Conservation (phyloP, 2,113 vertebrate genomes). For the Nerophis lumbriciformis region DNA sequence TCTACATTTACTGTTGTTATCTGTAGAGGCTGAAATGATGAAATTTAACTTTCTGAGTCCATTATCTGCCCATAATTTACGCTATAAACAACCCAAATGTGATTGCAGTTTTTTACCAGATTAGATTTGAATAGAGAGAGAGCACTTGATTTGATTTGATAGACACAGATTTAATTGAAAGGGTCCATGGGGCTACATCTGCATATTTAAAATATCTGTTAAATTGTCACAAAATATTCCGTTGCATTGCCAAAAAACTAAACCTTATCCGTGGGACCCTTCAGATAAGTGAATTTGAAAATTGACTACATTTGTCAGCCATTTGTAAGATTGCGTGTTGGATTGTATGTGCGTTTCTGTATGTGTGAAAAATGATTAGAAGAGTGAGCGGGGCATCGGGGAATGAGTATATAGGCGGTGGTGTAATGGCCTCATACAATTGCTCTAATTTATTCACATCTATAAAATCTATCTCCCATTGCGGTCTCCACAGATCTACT, state of each 20-base stretch:
- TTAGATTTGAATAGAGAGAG: background rate
- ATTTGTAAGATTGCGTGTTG: constrained; percentile 20
- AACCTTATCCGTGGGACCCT: constrained; percentile 20
- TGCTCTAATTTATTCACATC: constrained; percentile 63
- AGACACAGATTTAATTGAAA: background rate
- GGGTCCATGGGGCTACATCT: constrained; percentile 4
- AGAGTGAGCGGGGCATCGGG: constrained; percentile 11
- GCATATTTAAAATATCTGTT: constrained; percentile 1
- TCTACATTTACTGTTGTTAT: constrained; percentile 44
- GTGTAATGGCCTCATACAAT: constrained; percentile 53
- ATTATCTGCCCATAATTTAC: background rate
- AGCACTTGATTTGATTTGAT: background rate
- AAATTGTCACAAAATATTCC: background rate
- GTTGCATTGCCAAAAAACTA: constrained; percentile 13
- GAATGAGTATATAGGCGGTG: constrained; percentile 29
- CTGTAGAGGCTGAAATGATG: constrained; percentile 12
- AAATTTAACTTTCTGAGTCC: constrained; percentile 3
- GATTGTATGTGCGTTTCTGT: constrained; percentile 10
- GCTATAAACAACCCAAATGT: background rate
- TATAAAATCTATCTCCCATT: constrained; percentile 55
- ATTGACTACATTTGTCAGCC: constrained; percentile 21
- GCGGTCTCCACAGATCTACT: constrained; percentile 48
- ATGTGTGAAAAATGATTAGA: constrained; percentile 24
- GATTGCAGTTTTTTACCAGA: background rate
- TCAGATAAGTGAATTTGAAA: constrained; percentile 28